Conservation (phyloP, 1,140 invertebrate species). For the Diuraphis noxia region DNA sequence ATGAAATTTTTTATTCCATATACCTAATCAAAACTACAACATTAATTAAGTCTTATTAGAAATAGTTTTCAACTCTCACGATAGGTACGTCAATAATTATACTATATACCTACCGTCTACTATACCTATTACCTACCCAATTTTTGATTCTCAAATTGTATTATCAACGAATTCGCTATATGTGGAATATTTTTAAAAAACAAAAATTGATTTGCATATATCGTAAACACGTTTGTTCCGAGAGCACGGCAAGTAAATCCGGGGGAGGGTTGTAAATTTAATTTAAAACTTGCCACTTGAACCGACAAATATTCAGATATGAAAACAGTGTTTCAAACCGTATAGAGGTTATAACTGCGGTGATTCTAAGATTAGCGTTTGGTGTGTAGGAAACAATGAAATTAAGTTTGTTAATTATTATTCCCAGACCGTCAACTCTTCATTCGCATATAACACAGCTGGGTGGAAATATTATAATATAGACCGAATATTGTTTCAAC, state of each 20-base stretch:
- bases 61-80: background rate
- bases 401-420: conserved; percentile 52
- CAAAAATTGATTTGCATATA: background rate
- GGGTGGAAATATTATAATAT: conserved; percentile 27
- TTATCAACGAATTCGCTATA: background rate
- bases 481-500: conserved; percentile 36
- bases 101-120: no score
- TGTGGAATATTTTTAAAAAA: background rate
- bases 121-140: no score
- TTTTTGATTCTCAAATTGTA: background rate
- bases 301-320: conserved; percentile 25
- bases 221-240: background rate
- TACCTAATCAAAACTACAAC: background rate
- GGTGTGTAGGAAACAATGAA: conserved; percentile 42
- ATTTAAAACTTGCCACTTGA: conserved; percentile 48
- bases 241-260: background rate
- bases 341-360: background rate
- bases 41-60: background rate
- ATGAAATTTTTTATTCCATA: background rate
- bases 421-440: conserved; percentile 7
- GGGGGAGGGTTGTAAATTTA: background rate
- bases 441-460: background rate
- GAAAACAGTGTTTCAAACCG: conserved; percentile 33
- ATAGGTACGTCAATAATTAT: background rate
- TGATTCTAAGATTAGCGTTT: conserved; percentile 41